Evolutionary conservation across 2,797 vertebrate genomes (phyloP).

Genomic region (Falco concolor): DNA sequence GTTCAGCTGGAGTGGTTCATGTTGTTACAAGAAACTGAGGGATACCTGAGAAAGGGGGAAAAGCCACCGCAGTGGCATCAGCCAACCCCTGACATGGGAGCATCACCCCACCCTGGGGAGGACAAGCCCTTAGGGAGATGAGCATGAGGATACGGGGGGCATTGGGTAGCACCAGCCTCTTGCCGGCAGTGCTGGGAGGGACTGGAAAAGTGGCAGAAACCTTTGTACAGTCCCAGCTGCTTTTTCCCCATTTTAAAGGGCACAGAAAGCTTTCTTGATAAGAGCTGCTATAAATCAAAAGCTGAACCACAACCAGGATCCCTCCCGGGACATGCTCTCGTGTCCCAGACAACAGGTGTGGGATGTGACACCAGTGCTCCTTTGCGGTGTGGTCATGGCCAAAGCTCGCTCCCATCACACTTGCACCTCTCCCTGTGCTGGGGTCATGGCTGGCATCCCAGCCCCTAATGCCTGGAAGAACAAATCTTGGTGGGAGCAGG

Average conservation of each 20-base stretch:
- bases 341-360: not conserved
- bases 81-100: not conserved
- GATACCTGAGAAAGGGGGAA: not conserved
- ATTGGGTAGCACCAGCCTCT: not conserved
- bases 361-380: not conserved
- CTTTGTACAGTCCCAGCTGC: not conserved
- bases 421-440: rapidly evolving
- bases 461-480: not conserved
- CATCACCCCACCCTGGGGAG: not conserved
- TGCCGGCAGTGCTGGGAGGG: rapidly evolving
- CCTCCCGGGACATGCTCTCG: not conserved
- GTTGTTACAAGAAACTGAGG: not conserved
- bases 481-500: not conserved
- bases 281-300: not conserved
- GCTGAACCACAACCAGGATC: not conserved
- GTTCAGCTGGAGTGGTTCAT: not conserved
- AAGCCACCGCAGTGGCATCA: rapidly evolving
- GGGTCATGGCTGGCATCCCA: rapidly evolving
- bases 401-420: not conserved
- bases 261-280: not conserved
- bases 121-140: not conserved
- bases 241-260: not conserved
- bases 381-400: not conserved
- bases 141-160: not conserved
- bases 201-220: not conserved